Evolutionary conservation across 2,113 vertebrate genomes (phyloP).

Genomic region (Buteo buteo): DNA sequence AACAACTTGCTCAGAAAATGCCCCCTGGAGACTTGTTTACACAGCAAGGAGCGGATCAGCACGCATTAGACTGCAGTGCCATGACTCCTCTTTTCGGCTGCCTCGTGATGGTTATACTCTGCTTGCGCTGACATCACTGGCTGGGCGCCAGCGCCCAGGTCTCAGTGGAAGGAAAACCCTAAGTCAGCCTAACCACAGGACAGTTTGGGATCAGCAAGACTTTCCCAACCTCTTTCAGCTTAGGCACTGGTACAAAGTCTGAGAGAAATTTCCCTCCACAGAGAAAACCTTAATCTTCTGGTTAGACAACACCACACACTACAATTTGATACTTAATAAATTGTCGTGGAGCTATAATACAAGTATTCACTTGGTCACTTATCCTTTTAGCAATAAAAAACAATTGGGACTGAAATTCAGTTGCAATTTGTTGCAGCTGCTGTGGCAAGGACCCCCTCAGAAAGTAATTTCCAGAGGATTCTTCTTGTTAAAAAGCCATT

Average conservation of each 20-base stretch:
- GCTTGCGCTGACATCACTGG: neutral
- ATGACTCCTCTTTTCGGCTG: neutral
- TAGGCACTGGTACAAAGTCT: neutral
- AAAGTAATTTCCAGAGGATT: slow-evolving; percentile 64
- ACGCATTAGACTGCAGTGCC: fast-evolving
- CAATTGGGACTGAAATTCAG: slow-evolving; percentile 25
- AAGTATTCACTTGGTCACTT: slow-evolving; percentile 43
- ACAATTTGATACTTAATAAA: slow-evolving; percentile 39
- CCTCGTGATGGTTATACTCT: neutral
- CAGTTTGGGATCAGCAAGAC: neutral
- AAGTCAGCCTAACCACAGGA: neutral
- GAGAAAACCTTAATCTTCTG: slow-evolving; percentile 53
- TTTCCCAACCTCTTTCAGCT: neutral
- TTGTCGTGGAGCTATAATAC: neutral
- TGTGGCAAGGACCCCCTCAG: slow-evolving; percentile 44
- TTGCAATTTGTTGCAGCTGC: slow-evolving; percentile 63
- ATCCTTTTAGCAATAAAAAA: slow-evolving; percentile 46
- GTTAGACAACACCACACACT: slow-evolving; percentile 9
- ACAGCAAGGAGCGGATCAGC: neutral
- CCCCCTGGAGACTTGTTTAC: neutral
- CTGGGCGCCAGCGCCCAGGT: fast-evolving
- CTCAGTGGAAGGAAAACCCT: neutral
- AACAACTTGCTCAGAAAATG: neutral
- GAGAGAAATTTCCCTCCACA: slow-evolving; percentile 9
- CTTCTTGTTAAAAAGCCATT: slow-evolving; percentile 71